These are phyloP conservation scores for Anser cygnoides DNA, from an alignment of 2,113 vertebrate species.

Conservation along the genomic window DNA sequence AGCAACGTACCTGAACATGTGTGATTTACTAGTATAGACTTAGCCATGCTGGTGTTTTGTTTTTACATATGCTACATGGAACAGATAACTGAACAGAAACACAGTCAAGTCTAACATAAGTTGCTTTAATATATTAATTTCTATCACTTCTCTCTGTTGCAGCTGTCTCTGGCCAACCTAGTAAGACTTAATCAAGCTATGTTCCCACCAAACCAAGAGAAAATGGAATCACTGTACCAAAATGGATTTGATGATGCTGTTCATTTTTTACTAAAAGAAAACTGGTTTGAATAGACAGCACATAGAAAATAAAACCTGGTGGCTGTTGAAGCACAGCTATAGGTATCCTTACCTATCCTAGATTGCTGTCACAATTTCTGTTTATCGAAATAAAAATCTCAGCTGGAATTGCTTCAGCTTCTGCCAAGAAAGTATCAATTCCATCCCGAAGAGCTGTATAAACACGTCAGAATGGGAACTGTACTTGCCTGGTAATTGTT, in stretches of 20 bases:
- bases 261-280: slow-evolving; percentile 82
- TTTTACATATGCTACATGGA: not conserved
- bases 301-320: not conserved
- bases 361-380: not conserved
- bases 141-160: not conserved
- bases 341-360: not conserved
- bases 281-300: slow-evolving; percentile 75
- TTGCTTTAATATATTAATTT: not conserved
- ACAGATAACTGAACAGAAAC: not conserved
- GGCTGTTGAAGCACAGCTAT: not conserved
- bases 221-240: slow-evolving; percentile 76
- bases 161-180: slow-evolving; percentile 88
- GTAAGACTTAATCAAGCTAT: slow-evolving; percentile 82
- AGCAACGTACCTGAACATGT: not conserved
- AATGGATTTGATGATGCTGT: slow-evolving; percentile 84
- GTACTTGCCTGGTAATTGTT: not conserved
- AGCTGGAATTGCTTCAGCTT: not conserved
- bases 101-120: not conserved
- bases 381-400: not conserved
- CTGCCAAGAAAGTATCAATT: not conserved
- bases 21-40: not conserved
- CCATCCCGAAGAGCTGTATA: not conserved
- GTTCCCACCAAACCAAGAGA: slow-evolving; percentile 80
- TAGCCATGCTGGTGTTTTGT: not conserved
- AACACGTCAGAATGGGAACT: not conserved